phyloP scores from a whole-genome alignment of 2,888 invertebrate species.

The Cotesia congregata region DNA sequence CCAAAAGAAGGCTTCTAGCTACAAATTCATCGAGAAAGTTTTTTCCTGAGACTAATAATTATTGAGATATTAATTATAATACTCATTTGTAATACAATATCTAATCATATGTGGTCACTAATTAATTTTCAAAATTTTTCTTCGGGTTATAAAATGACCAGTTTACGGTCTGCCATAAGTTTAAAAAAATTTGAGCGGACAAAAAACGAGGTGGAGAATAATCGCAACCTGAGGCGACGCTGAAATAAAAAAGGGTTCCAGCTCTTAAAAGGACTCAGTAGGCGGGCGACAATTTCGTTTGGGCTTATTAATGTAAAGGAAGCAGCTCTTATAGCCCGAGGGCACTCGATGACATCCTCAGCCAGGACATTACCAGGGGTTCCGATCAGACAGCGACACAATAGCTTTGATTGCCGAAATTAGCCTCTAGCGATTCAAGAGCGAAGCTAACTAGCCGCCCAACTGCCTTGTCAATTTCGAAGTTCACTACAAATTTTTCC shows the following conservation, averaged over 20 bases:
- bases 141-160: too few relatives aligned
- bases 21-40: too few relatives aligned
- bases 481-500: conserved; percentile 22
- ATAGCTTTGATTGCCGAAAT: conserved; percentile 59
- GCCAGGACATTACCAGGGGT: conserved; percentile 16
- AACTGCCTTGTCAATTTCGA: conserved; percentile 23
- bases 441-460: conserved; percentile 25
- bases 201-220: background rate
- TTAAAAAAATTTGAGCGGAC: too few relatives aligned
- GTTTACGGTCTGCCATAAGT: too few relatives aligned
- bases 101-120: too few relatives aligned
- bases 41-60: too few relatives aligned
- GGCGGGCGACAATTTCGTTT: background rate
- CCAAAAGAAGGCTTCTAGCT: too few relatives aligned
- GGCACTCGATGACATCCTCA: conserved; percentile 23
- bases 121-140: too few relatives aligned
- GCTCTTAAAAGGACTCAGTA: background rate
- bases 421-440: conserved; percentile 45
- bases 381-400: conserved; percentile 50
- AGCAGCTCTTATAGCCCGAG: background rate
- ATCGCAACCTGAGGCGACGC: background rate
- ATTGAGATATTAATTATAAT: too few relatives aligned
- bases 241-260: background rate
- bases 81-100: too few relatives aligned
- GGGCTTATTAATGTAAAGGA: background rate